Base-by-base conservation (phyloP, 2,113 vertebrate species). In the Limanda limanda region DNA sequence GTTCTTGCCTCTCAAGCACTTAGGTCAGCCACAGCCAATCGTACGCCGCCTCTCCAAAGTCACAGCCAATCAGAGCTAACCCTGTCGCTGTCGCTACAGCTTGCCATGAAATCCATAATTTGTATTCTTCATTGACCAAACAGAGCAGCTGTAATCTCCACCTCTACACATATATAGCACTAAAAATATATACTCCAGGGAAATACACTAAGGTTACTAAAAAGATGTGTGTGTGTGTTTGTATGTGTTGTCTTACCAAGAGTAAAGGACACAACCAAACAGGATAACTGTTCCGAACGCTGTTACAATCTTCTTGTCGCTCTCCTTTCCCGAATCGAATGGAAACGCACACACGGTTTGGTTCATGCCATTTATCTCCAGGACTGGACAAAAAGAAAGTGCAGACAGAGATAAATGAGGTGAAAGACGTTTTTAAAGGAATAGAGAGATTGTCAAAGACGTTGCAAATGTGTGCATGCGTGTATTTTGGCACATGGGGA, bases 221-320 rank as follows among this genome's bases (percentile, higher is more conserved):
- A 66, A n/a, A 55, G 20, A 24, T 13, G 12, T 42, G 40, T 40
- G 37, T 10, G 37, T 61, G 65, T 67, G 45, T 61, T 66, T 60
- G 55, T 54, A 5, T 24, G 25, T 21, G 35, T 56, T 17, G 61
- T 71, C 73, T 93, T 95, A 99, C 98, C 98, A 99, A 37, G 97
- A 97, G 87, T 99, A 98, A 23, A 97, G 92, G 87, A 99, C 94
- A 68, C 97, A 99, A 74, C 89, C 92, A 71, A 97, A 95, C 42
- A 98, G 84, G 79, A 99, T 95, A 0, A 90, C 55, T 0, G 96
- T 95, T 37, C 97, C 98, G 71, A 98, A 62, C 12, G 88, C 88
- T 1, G 95, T 96, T 74, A 97, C 97, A 58, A 98, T 93, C 76
- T 94, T 96, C 73, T 95, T 95, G 79, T 98, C 97, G 47, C 90